Base-by-base conservation (phyloP, 1,140 invertebrate genomes). In the Scylla paramamosain region DNA sequence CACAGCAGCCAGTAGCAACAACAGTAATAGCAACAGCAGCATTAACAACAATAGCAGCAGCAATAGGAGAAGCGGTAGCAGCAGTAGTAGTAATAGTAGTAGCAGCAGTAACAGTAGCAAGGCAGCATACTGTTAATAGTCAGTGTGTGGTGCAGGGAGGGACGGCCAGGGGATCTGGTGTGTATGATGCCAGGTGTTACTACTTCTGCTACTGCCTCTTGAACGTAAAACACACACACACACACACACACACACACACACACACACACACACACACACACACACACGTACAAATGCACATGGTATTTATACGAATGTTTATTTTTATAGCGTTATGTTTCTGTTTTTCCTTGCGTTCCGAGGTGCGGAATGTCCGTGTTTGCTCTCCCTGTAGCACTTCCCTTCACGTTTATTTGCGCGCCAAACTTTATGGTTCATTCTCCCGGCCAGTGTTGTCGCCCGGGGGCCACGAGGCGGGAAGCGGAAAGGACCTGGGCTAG, bases 341-440 rank as follows among this genome's bases (percentile, higher is more conserved):
- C 67, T 77, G 67, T 77, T 77, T 25, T 77, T 77, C 67, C 67
- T 77, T 77, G 20, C 67, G 67, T 77, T 77, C 25, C 12, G 67
- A 77, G 67, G 67, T n/a, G 67, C 67, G 25, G 52, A 59, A 59
- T 59, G 52, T 20, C 52, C 52, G 67, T 77, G 67, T 77, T 77
- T 77, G 25, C 67, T n/a, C 25, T 77, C 67, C 20, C 67, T 77
- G 67, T 77, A 77, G 67, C n/a, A n/a, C 25, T 77, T 77, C 67
- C 67, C 67, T 77, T 77, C 67, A 77, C 67, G 67, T 77, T n/a
- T 77, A 77, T 77, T 77, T 77, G 67, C 67, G 67, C 67, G 67
- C 67, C 67, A 77, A 77, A 77, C 67, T 77, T 77, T 77, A 77
- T 77, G 67, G 67, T 77, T 77, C 67, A 77, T 77, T 77, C 67